Conservation (phyloP, 2,797 vertebrate genomes). For the Tokudaia muenninki region DNA sequence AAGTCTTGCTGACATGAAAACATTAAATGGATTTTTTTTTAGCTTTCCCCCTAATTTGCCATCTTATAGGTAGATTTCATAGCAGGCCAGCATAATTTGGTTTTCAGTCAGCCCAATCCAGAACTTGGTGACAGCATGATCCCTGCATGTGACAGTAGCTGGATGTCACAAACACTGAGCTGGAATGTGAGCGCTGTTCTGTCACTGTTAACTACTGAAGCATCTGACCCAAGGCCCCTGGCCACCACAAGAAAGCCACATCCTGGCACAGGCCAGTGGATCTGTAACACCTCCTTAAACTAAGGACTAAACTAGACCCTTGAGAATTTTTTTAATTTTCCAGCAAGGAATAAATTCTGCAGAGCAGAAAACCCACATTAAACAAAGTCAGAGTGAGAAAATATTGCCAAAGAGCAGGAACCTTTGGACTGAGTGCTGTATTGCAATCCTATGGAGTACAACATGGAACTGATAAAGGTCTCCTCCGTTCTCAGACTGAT, state of each 20-base stretch:
- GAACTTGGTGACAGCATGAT: slow-evolving; percentile 63
- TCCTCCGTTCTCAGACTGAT: background rate
- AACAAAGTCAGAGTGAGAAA: slow-evolving; percentile 31
- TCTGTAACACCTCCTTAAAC: slow-evolving; percentile 29
- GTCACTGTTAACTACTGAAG: background rate
- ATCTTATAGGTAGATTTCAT: slow-evolving; percentile 36
- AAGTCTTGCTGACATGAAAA: slow-evolving; percentile 58
- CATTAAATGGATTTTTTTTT: slow-evolving; percentile 44
- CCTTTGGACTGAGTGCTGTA: slow-evolving; percentile 14
- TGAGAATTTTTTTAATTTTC: background rate
- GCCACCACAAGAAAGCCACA: slow-evolving; percentile 20
- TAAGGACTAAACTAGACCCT: background rate
- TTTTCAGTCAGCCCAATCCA: slow-evolving; percentile 37
- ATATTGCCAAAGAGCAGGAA: slow-evolving; percentile 3
- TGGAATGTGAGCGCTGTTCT: background rate
- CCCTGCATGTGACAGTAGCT: background rate
- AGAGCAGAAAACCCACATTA: slow-evolving; percentile 31
- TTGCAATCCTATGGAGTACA: background rate
- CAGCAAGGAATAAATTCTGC: slow-evolving; percentile 37
- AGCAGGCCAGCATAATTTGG: slow-evolving; percentile 30
- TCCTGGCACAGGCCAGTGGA: background rate
- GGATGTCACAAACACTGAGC: slow-evolving; percentile 14
- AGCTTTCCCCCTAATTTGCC: slow-evolving; percentile 30
- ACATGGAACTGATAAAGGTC: background rate
- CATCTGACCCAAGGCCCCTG: slow-evolving; percentile 14